Base-by-base conservation (phyloP, 2,888 invertebrate species). In the Troides oblongomaculatus region DNA sequence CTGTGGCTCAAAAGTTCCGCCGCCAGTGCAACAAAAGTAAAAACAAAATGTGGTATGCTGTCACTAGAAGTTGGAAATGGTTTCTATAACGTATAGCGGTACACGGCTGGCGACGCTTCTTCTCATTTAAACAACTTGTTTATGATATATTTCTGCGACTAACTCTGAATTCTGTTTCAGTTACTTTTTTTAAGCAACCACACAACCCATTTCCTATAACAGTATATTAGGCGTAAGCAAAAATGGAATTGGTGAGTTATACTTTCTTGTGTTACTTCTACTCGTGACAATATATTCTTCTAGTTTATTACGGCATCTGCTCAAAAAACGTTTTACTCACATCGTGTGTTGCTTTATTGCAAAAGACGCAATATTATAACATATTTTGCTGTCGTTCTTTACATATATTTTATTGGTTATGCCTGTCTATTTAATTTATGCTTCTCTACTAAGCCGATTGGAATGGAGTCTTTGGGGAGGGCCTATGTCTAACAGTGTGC, bases 201-300 rank as follows among this genome's bases (percentile, higher is more conserved):
- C 53, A n/a, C 65, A 25, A 53, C 46, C 46, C 56, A 63, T 63
- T 66, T 46, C 39, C 56, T 62, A 59, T 25, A 58, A 46, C 36
- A 65, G 53, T 53, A 25, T 59, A 39, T 36, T 39, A 56, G 64
- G 56, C 63, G 59, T 68, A 68, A 68, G 66, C 71, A 56, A 68
- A 68, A 53, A 70, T 70, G 69, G 69, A 70, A 39, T 62, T 70
- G 69, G 69, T 70, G 50, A 70, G 69, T 70, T 46, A 39, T 30
- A 57, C 25, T 14, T 39, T 61, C 21, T 25, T 64, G n/a, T 23
- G 36, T 36, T n/a, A 58, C 57, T 50, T 61, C 39, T 25, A 66
- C 50, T 60, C 23, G 18, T 53, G 23, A 53, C 50, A 61, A 53
- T 25, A 43, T 30, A 17, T 60, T 39, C 7, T 39, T 10, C 8